A percentile compares a stretch with the other conserved stretches of the same genome.
Conservation (phyloP, 2,797 vertebrate species). For the Aldrovandia affinis region DNA sequence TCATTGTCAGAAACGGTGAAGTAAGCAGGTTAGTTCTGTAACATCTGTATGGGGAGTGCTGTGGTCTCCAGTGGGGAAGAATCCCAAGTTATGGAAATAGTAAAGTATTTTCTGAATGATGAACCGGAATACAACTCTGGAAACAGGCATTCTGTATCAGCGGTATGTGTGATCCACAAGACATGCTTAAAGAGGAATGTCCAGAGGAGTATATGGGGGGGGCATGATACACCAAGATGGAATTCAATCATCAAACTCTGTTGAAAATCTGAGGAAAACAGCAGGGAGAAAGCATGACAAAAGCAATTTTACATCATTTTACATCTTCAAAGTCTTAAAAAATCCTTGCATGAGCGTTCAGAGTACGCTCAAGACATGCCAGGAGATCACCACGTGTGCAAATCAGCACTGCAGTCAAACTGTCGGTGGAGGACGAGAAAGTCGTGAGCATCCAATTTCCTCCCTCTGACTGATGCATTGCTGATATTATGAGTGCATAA, state of each 20-base stretch:
- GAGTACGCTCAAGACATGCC: constrained; percentile 14
- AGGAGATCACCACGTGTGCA: constrained; percentile 20
- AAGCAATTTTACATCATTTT: constrained; percentile 20
- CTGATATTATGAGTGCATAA: background rate
- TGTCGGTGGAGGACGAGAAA: constrained; percentile 11
- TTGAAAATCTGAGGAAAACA: background rate
- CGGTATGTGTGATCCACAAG: background rate
- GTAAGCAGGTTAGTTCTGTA: too few relatives aligned
- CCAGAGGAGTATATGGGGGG: background rate
- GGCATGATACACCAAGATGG: background rate
- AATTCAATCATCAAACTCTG: background rate
- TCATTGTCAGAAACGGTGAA: too few relatives aligned
- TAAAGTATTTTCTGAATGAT: too few relatives aligned
- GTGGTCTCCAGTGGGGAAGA: too few relatives aligned
- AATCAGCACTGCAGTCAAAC: constrained; percentile 24
- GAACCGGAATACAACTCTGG: background rate
- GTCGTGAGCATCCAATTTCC: constrained; percentile 10
- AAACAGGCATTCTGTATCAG: background rate
- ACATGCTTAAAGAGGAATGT: background rate
- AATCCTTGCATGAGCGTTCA: constrained; percentile 7
- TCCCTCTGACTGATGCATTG: background rate
- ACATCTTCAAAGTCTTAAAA: constrained; percentile 27
- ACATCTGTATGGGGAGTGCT: too few relatives aligned
- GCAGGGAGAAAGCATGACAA: background rate
- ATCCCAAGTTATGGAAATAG: too few relatives aligned